These are phyloP conservation scores for Balearica regulorum DNA, from an alignment of 2,797 vertebrate genomes.

Conservation along the genomic window DNA sequence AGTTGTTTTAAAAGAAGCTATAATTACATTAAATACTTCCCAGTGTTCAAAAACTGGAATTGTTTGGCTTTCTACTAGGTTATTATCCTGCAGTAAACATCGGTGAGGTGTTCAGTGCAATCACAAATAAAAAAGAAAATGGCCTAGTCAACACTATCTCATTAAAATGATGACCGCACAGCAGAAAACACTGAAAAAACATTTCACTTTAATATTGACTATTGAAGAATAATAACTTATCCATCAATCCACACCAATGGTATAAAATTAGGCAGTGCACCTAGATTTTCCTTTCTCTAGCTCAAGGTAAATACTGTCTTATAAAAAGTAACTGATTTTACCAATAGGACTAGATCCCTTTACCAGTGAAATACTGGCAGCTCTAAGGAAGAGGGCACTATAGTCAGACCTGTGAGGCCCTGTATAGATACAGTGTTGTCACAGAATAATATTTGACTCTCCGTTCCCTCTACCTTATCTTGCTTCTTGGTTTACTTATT, in stretches of 20 bases:
- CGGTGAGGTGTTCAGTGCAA: neutral
- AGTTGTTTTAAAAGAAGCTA: conserved; percentile 13
- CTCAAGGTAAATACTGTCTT: neutral
- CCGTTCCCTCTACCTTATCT: neutral
- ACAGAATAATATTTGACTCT: neutral
- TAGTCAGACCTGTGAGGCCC: neutral
- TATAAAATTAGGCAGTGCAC: neutral
- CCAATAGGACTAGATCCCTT: neutral
- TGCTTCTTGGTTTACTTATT: neutral
- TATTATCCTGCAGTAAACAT: conserved; percentile 6
- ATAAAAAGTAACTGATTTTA: neutral
- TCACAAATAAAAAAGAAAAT: neutral
- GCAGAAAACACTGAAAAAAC: neutral
- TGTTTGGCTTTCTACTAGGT: neutral
- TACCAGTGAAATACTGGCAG: neutral
- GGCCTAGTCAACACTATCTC: neutral
- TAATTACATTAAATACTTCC: conserved; percentile 44
- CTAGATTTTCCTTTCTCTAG: neutral
- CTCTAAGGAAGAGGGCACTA: neutral
- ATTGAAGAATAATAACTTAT: neutral
- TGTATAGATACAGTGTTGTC: neutral
- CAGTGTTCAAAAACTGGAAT: conserved; percentile 6
- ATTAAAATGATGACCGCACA: neutral
- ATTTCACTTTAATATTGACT: neutral
- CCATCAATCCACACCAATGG: neutral